Evolutionary conservation across 2,797 vertebrate genomes (phyloP), one percentile per base, ranked within the genome.

Genomic region (Girardinus metallicus): DNA sequence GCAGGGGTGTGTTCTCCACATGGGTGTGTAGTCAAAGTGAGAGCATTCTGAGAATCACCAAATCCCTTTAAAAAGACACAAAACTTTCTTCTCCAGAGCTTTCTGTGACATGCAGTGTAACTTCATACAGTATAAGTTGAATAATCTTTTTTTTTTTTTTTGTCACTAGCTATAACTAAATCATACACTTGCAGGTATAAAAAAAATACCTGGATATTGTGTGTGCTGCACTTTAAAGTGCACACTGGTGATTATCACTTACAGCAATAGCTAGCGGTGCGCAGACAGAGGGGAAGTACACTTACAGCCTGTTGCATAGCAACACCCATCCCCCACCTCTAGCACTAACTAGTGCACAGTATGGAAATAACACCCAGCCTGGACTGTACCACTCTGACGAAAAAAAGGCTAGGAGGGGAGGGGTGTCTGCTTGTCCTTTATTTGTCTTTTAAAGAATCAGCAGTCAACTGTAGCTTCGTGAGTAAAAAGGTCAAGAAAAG

Each of bases 281-380:
- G 91, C 84, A 92, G 88, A 87, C 79, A 90, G 81, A 91, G 77
- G 44, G 83, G 76, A 90, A 89, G 84, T 85, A 90, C 83, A 89
- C 73, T 88, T 88, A 90, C 81, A 89, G 74, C 83, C 86, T 88
- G 93, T 93, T 93, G 92, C 93, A 77, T 85, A 89, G 93, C 93
- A 94, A 94, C 93, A 85, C 94, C 93, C 94, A 85, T 93, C 94
- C 93, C 93, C 94, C 94, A 89, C 83, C 88, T 93, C 91, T 89
- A 94, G 92, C 91, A 94, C 92, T 90, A 89, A 88, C 80, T 91
- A 86, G 92, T 87, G 82, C 87, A 91, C 92, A 84, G 89, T 91
- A 86, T 94, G 93, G 94, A 95, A 96, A 95, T 89, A 88, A 93
- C 95, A 94, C 92, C 89, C 80, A 83, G 83, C 83, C 83, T 11